A percentile compares a stretch with the other conserved stretches of the same genome.
Evolutionary conservation across 2,888 invertebrate genomes (phyloP).

Genomic region (Idaea biselata): DNA sequence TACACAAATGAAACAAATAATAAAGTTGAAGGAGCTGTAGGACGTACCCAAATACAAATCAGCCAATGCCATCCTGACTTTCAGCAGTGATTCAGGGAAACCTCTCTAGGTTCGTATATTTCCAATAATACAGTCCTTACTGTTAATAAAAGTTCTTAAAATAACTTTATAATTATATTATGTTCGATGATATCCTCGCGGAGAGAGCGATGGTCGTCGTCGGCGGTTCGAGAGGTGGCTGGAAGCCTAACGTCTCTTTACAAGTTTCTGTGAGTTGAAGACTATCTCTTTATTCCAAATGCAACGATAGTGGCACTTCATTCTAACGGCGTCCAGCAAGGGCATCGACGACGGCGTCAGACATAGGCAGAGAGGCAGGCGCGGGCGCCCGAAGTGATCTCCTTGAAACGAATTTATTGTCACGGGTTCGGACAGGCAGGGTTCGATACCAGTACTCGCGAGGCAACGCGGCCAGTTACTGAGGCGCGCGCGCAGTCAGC

Average conservation of each 20-base stretch:
- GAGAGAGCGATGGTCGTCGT: conserved; percentile 69
- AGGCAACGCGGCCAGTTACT: conserved; percentile 55
- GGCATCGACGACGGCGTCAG: conserved; percentile 71
- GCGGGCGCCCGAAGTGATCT: conserved; percentile 68
- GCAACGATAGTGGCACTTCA: conserved; percentile 90
- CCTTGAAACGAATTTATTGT: conserved; percentile 74
- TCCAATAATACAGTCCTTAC: conserved; percentile 56
- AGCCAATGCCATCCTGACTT: conserved; percentile 69
- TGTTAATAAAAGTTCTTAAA: conserved; percentile 41
- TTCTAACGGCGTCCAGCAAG: conserved; percentile 76
- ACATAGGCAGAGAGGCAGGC: conserved; percentile 73
- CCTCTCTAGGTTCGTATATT: conserved; percentile 32
- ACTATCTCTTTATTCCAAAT: conserved; percentile 96
- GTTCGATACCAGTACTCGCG: conserved; percentile 63
- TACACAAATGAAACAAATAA: conserved; percentile 48
- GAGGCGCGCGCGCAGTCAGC: conserved; percentile 51
- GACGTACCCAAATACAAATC: conserved; percentile 74
- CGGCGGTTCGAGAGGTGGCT: conserved; percentile 46
- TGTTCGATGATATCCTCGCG: conserved; percentile 62
- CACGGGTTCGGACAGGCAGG: conserved; percentile 54
- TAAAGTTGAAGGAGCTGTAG: conserved; percentile 32
- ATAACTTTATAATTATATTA: conserved; percentile 66
- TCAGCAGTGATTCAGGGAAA: conserved; percentile 43
- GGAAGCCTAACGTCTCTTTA: conserved; percentile 91
- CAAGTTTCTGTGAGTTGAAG: conserved; percentile 95